Percentiles rank a stretch among this genome's conserved stretches.
Evolutionary conservation across 1,140 invertebrate species (phyloP).

Genomic region (Heliconius nattereri): DNA sequence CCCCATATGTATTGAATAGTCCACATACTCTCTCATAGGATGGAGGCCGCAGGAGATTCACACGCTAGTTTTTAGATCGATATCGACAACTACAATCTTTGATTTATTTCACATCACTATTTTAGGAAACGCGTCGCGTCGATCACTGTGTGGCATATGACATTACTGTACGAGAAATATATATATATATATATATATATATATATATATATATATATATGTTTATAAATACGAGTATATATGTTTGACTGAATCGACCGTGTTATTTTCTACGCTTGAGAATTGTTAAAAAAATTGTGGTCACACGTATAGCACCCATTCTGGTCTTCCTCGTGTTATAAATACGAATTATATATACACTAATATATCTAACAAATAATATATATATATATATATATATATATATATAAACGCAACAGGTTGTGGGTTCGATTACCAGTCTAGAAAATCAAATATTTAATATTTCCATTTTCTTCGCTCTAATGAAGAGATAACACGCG

Average conservation of each 20-base stretch:
- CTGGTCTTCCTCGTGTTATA: not conserved
- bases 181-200: no score
- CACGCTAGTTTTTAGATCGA: conserved; percentile 68
- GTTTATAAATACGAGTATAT: conserved; percentile 45
- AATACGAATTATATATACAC: not conserved
- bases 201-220: no score
- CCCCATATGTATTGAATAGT: conserved; percentile 59
- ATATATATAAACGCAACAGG: no score
- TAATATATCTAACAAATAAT: no score
- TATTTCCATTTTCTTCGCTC: no score
- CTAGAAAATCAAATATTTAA: no score
- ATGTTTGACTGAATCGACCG: not conserved
- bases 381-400: no score
- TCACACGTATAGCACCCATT: conserved; percentile 47
- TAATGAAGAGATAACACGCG: no score
- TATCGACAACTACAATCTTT: conserved; percentile 68
- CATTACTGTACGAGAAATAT: conserved; percentile 52
- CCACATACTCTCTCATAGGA: conserved; percentile 71
- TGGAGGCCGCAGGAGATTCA: conserved; percentile 69
- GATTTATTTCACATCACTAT: conserved; percentile 79
- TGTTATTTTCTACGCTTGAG: not conserved
- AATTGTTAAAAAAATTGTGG: conserved; percentile 43
- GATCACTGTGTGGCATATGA: conserved; percentile 71
- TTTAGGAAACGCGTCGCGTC: conserved; percentile 76
- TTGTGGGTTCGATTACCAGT: no score